Evolutionary conservation across 2,797 vertebrate genomes (phyloP), one percentile per base, ranked within the genome.

Genomic region (Malacoraja senta): DNA sequence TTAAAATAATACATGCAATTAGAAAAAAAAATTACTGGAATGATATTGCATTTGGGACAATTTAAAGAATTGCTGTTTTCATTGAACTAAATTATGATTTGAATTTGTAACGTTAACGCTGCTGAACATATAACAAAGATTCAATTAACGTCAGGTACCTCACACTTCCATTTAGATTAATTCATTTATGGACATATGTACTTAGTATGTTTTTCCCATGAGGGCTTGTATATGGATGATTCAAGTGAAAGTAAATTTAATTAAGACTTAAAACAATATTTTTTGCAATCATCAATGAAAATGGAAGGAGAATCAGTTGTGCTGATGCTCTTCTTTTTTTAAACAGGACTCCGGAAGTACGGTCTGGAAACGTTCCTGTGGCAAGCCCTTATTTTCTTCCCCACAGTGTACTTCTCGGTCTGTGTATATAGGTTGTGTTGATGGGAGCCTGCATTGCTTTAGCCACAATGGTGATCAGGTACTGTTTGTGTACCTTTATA

Each of bases 361-460:
- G 74, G 78, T 98, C 94, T 99, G 99, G 99, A 97, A 96, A 17
- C 93, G 93, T 93, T 83, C 83, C 93, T 96, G 97, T 94, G 96
- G 96, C 77, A 96, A 96, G 88, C 98, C 99, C 0, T 96, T 99
- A 94, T 99, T 99, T 95, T 98, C 99, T 0, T 99, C 99, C 0
- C 98, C 98, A 21, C 96, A 94, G 93, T 97, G 96, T 94, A 97
- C 95, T 93, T 95, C 95, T 58, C 95, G 94, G 1, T 95, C 83
- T 0, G 10, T 99, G 24, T 97, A 94, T n/a, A 94, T 99, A 91
- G 98, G 98, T n/a, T 98, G 97, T 19, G 98, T 99, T 93, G 98
- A 99, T 83, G 97, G 97, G 95, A 97, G 96, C 94, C 95, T 99
- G 81, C 95, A 97, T 93, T 97, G 97, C 95, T 96, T 98, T 94